These are phyloP conservation scores for Ceuthmochares aereus DNA, from an alignment of 2,113 vertebrate genomes.

Conservation along the genomic window DNA sequence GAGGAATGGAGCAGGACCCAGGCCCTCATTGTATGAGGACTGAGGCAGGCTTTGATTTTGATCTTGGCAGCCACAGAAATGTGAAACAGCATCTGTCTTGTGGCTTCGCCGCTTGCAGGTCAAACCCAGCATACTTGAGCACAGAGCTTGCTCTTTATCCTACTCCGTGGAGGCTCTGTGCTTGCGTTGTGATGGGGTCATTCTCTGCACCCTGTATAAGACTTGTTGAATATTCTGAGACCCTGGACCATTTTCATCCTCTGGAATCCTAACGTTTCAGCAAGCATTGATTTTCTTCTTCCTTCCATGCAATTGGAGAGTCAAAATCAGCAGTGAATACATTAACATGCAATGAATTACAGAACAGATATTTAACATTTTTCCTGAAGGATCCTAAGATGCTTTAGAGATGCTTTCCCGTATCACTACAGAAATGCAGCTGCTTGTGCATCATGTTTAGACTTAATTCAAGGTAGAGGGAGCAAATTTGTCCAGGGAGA, in stretches of 20 bases:
- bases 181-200: neutral
- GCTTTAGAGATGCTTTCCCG: neutral
- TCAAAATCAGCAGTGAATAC: neutral
- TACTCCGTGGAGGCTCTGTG: neutral
- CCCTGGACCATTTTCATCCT: neutral
- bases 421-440: neutral
- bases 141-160: accelerated
- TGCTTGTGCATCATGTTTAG: neutral
- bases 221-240: neutral
- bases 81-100: neutral
- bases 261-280: neutral
- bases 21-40: neutral
- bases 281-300: neutral
- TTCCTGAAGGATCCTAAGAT: constrained; percentile 49
- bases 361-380: constrained; percentile 42
- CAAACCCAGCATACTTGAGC: accelerated
- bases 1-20: neutral
- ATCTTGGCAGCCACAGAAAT: neutral
- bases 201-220: neutral
- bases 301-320: neutral
- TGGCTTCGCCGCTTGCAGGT: neutral
- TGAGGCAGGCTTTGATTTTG: neutral
- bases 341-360: constrained; percentile 23
- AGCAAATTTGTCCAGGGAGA: neutral
- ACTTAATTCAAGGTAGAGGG: neutral